A percentile compares a stretch with the other conserved stretches of the same genome.
These are phyloP conservation scores for Macroglossus sobrinus DNA, from an alignment of 2,113 vertebrate genomes.

Conservation along the genomic window DNA sequence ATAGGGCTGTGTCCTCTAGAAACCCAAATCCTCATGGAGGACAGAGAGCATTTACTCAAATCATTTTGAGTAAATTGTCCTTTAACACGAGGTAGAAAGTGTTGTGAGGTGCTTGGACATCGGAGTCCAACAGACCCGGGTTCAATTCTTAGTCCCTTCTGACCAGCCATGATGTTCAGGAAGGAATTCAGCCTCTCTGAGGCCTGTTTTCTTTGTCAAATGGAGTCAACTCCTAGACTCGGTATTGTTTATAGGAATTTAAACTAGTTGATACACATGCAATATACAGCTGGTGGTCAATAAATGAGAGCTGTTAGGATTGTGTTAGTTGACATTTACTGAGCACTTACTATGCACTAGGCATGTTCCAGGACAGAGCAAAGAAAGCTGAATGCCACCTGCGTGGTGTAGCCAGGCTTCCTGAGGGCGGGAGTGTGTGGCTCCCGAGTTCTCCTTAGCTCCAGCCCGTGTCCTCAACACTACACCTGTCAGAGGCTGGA, in stretches of 20 bases:
- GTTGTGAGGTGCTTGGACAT: background rate
- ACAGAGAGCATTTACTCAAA: background rate
- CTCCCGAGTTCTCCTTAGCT: no score
- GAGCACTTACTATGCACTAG: background rate
- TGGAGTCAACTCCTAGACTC: background rate
- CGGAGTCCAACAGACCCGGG: background rate
- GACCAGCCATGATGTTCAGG: background rate
- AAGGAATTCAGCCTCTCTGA: background rate
- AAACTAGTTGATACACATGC: background rate
- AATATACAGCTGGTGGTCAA: background rate
- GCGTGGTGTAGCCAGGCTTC: rapidly evolving
- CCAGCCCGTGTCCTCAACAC: no score
- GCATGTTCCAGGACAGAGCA: background rate
- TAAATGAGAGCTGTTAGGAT: background rate
- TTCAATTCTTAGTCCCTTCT: background rate
- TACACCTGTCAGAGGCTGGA: background rate
- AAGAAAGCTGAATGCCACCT: background rate
- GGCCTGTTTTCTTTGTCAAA: background rate
- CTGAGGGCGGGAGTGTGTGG: rapidly evolving
- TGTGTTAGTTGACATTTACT: background rate
- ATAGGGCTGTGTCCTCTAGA: background rate
- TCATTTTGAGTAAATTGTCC: no score
- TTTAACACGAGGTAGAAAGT: background rate
- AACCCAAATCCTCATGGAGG: background rate
- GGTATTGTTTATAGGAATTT: background rate